A percentile compares a stretch with the other conserved stretches of the same genome.
Evolutionary conservation across 2,888 invertebrate species (phyloP).

Genomic region (Meiosimyza decipiens): DNA sequence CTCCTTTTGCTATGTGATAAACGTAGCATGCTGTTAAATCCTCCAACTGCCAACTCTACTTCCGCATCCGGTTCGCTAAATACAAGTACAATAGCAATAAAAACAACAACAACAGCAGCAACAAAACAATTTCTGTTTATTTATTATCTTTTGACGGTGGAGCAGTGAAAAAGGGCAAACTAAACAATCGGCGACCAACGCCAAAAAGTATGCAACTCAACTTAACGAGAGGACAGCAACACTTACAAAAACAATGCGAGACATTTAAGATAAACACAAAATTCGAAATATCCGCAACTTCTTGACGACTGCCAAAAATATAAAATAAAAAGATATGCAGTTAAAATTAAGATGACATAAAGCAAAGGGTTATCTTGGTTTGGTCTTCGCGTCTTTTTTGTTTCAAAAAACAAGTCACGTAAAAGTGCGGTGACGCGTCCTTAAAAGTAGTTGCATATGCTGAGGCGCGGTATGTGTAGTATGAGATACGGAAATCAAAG

Average conservation of each 20-base stretch:
- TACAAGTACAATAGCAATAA: background rate
- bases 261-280: slow-evolving; percentile 40
- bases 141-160: slow-evolving; percentile 50
- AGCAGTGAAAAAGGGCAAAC: slow-evolving; percentile 55
- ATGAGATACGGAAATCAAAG: background rate
- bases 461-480: background rate
- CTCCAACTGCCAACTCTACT: background rate
- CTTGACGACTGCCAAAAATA: slow-evolving; percentile 34
- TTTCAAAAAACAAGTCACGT: slow-evolving; percentile 33
- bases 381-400: background rate
- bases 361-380: slow-evolving; percentile 2
- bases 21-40: slow-evolving; percentile 2
- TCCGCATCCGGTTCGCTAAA: slow-evolving; percentile 53
- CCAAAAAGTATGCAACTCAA: slow-evolving; percentile 22
- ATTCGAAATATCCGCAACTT: slow-evolving; percentile 35
- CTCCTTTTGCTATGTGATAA: slow-evolving; percentile 8
- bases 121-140: slow-evolving; percentile 52
- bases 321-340: background rate
- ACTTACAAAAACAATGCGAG: slow-evolving; percentile 32
- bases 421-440: slow-evolving; percentile 21
- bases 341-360: slow-evolving; percentile 32
- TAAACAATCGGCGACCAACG: slow-evolving; percentile 11
- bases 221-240: slow-evolving; percentile 22
- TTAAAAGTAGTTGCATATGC: too few species aligned
- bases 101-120: background rate